Base-by-base conservation (phyloP, 2,113 vertebrate genomes). In the Melospiza melodia region DNA sequence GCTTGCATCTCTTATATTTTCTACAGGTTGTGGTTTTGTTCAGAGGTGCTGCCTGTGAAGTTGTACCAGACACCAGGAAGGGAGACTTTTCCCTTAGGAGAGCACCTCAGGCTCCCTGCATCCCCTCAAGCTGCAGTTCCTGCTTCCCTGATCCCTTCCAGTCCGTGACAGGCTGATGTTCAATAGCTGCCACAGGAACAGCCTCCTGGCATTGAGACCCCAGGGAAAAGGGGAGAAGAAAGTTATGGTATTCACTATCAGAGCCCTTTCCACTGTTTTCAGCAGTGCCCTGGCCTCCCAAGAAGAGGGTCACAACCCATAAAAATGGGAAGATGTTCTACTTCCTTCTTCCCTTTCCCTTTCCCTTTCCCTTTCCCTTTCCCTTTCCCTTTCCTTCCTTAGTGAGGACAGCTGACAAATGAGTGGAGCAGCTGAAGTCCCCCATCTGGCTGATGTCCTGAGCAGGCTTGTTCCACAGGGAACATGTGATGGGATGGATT, bases 301-400 rank as follows among this genome's bases (percentile, higher is more conserved):
- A 55, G 18, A 31, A 31, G 54, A 57, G 39, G 39, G 33, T 84
- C 82, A 82, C 44, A 87, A 52, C 19, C 33, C 39, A 52, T 82
- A 72, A 72, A 93, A 84, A 85, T 35, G 33, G 52, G 65, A 87
- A 73, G 57, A 67, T 28, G 39, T 58, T 95, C 73, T 61, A 30
- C 35, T 91, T 75, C 44, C n/a, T 79, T 44, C 21, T 85, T 78
- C 57, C 37, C 39, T 69, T 61, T 48, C 35, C n/a, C 12, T 28
- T 66, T 52, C 52, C 49, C 12, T 35, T 35, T 35, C 35, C 35
- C 35, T 35, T 85, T 78, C 57, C 37, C 39, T 69, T 61, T 48
- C 35, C n/a, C 12, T 30, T 66, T 52, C 52, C 49, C 19, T 28
- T 66, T 52, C 52, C 44, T 6, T 31, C 18, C 14, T 61, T 25